Conservation (phyloP, 2,888 invertebrate genomes). For the Dryobotodes eremita region DNA sequence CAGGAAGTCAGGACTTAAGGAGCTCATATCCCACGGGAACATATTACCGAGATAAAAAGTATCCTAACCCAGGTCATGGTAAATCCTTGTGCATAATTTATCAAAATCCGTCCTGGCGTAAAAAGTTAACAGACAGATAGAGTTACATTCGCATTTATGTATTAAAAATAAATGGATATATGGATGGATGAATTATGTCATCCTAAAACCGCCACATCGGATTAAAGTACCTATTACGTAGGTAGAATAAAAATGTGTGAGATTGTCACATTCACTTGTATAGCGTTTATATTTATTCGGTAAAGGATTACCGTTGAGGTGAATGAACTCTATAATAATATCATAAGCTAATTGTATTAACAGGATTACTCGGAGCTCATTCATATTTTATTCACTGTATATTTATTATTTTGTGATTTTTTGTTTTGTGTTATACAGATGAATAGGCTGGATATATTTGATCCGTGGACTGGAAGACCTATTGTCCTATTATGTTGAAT, state of each 20-base stretch:
- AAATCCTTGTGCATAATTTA: no score
- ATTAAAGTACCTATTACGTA: not conserved
- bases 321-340: slow-evolving; percentile 2
- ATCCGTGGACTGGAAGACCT: not conserved
- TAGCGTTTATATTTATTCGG: slow-evolving; percentile 8
- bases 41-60: no score
- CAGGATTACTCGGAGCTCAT: slow-evolving; percentile 19
- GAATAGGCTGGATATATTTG: not conserved
- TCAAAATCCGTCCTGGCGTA: no score
- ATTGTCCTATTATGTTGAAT: not conserved
- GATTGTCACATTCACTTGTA: not conserved
- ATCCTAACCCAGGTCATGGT: no score
- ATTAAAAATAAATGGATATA: no score
- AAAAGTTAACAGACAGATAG: no score
- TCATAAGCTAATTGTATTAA: slow-evolving; percentile 28
- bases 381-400: not conserved
- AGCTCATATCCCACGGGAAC: no score
- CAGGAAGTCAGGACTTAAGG: no score
- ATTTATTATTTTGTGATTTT: not conserved
- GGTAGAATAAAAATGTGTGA: not conserved
- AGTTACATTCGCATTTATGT: no score
- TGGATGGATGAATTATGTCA: not conserved
- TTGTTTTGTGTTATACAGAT: not conserved
- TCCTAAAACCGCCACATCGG: not conserved
- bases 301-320: slow-evolving; percentile 11